Percentiles rank a stretch among this genome's conserved stretches.
phyloP scores from a whole-genome alignment of 2,797 vertebrate species.

The Anisognathus igniventris region DNA sequence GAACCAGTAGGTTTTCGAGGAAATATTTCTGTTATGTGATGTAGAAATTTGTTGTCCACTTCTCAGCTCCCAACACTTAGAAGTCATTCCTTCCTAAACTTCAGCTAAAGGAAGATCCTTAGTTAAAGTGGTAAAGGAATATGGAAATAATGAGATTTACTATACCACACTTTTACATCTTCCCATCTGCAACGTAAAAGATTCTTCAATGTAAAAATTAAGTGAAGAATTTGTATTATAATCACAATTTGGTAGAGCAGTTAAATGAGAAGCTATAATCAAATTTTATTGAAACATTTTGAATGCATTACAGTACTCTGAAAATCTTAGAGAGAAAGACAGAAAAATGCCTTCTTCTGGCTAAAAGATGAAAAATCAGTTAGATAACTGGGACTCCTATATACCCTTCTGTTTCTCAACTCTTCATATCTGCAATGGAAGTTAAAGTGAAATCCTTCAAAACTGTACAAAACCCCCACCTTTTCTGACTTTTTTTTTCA shows the following conservation, averaged over 20 bases:
- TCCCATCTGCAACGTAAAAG: neutral
- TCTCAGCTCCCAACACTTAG: neutral
- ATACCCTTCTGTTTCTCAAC: neutral
- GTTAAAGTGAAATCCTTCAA: neutral
- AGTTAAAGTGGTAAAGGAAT: neutral
- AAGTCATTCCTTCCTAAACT: neutral
- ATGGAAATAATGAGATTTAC: neutral
- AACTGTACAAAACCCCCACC: rapidly evolving
- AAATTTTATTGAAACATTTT: neutral
- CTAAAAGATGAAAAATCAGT: neutral
- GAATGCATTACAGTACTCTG: neutral
- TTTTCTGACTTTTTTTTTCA: neutral
- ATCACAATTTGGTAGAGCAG: neutral
- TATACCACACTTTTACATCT: neutral
- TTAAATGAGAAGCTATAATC: neutral
- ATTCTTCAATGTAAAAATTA: neutral
- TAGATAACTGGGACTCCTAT: neutral
- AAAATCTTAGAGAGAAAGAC: neutral
- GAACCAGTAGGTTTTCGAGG: neutral
- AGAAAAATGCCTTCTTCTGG: neutral
- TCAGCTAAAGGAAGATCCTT: neutral
- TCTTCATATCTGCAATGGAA: neutral
- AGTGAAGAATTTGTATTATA: neutral
- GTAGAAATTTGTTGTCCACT: neutral
- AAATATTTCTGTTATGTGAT: neutral